Conservation (phyloP, 2,888 invertebrate species). For the Protophormia terraenovae region DNA sequence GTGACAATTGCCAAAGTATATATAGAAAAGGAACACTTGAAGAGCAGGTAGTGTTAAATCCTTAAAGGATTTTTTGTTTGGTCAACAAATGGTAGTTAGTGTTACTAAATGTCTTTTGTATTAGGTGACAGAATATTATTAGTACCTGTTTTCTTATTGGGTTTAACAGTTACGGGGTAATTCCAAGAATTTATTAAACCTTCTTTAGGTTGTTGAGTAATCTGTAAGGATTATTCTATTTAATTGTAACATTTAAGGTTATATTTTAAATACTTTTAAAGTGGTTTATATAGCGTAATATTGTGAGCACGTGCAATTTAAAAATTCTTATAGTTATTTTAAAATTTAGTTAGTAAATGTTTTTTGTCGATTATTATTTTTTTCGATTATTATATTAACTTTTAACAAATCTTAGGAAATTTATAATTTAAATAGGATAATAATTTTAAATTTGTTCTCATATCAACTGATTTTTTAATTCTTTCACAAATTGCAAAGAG, state of each 20-base stretch:
- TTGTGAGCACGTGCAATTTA: neutral
- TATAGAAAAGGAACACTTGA: neutral
- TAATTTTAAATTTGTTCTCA: no score
- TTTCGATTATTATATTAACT: no score
- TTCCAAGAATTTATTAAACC: neutral
- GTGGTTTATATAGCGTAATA: no score
- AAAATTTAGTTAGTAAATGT: no score
- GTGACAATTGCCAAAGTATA: neutral
- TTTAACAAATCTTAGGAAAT: no score
- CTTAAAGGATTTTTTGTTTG: neutral
- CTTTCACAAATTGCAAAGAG: no score
- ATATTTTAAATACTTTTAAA: no score
- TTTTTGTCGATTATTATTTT: no score
- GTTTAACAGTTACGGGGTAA: neutral
- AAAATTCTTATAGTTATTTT: no score
- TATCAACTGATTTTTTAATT: no score
- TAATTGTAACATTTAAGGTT: neutral
- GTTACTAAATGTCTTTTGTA: neutral
- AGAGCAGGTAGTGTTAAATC: neutral
- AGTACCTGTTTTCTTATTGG: constrained; percentile 7
- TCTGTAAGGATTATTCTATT: neutral
- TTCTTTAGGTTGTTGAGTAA: neutral
- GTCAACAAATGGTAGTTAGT: neutral
- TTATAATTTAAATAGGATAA: no score
- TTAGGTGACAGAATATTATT: neutral